Base-by-base conservation (phyloP, 2,888 invertebrate species). In the Leptopilina syphax region DNA sequence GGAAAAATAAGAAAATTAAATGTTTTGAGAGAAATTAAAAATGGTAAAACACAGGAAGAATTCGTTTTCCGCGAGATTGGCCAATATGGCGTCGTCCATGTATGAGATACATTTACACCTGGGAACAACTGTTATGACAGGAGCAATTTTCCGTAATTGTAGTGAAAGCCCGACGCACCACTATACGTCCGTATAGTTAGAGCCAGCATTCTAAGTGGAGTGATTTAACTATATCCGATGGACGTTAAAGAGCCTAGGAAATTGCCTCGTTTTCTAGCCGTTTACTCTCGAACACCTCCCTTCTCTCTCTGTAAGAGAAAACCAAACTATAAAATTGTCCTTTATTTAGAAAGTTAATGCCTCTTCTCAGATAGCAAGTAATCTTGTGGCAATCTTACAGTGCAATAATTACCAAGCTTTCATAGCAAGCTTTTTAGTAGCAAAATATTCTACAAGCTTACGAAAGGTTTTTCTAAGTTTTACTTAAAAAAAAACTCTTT, bases 61-160 rank as follows among this genome's bases (percentile, higher is more conserved):
- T 73, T 41, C 5, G 50, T 57, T 73, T 73, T 34, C n/a, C 34
- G 73, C 7, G 73, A 57, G 13, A 57, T 57, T 78, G 24, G 66
- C 76, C 68, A 80, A 77, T 63, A 70, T 54, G 54, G 77, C 66
- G 83, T 73, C 66, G 83, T 73, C 24, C 27, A 57, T 65, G 83
- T 73, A 50, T 54, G 34, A 76, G 76, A 13, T 77, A 83, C 80
- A 81, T 86, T 87, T 86, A 86, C 87, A 88, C 85, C 85, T 86
- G 85, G 81, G 84, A 88, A 88, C 88, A 88, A 88, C 85, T 88
- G 88, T 89, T 90, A 89, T 88, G 86, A 87, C 84, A 84, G 81
- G 85, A 84, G 88, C 88, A 90, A 91, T 91, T 91, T 90, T 87
- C 88, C 88, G 87, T 90, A 91, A 91, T 90, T 89, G 87, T 88